Evolutionary conservation across 2,797 vertebrate species (phyloP), one percentile per base, ranked within the genome.

Genomic region (Acipenser ruthenus): DNA sequence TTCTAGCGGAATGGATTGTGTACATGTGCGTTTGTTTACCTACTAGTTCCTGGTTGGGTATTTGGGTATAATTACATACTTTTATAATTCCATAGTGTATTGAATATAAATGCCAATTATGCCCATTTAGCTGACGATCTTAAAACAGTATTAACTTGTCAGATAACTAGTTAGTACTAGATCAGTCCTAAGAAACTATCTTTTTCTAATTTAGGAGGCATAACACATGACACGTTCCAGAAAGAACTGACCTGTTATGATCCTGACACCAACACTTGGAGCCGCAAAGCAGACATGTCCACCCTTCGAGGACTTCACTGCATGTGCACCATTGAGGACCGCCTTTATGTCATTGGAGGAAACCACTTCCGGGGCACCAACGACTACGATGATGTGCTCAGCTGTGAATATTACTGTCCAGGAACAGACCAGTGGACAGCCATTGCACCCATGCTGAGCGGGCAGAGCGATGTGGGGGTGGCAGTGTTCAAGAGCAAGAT

Each of bases 261-360:
- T 60, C 88, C 89, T 0, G 72, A 64, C 0, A 50, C 59, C 0
- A 82, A 91, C 75, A 12, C 58, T 0, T 92, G 90, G 90, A 79
- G 74, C 11, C 85, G 74, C 0, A 77, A 81, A 6, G 84, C 89
- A 0, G 86, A 91, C 80, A 92, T 92, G 90, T 80, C 55, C 51
- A 89, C 91, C 58, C 85, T 91, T 2, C 88, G 90, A 0, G 90
- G 90, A 6, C 86, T 92, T 1, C 90, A 92, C 79, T 92, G 90
- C 82, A 92, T 92, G 90, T 92, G 89, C 83, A 87, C 90, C 0
- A 78, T 87, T 3, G 87, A 71, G 0, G 87, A 90, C 70, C 78
- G 72, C 49, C 90, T 92, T 73, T 92, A 88, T 18, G 90, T 92
- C 47, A 91, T 92, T 84, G 90, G 90, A 0, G 90, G 90, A 51